phyloP scores from a whole-genome alignment of 2,888 invertebrate species.

The Leptopterna dolabrata region DNA sequence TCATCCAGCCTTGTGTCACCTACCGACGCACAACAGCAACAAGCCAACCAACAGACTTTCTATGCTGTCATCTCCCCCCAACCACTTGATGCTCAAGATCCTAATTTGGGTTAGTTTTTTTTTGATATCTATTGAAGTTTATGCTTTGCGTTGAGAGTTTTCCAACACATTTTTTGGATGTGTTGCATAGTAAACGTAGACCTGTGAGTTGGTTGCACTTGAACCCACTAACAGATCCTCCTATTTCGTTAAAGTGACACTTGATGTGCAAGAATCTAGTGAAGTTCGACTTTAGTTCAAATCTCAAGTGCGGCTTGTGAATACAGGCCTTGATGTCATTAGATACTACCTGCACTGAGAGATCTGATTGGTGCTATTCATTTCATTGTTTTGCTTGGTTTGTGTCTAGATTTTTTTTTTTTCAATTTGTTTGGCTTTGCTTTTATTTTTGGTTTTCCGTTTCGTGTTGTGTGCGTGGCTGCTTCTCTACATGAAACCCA shows the following conservation, averaged over 20 bases:
- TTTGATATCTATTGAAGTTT: not conserved
- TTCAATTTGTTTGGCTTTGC: not conserved
- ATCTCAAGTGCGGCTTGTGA: too few species aligned
- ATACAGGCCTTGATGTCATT: too few species aligned
- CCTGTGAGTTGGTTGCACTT: too few species aligned
- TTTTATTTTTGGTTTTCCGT: not conserved
- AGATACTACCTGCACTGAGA: too few species aligned
- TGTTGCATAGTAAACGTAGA: not conserved
- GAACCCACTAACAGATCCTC: too few species aligned
- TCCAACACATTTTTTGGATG: too few species aligned
- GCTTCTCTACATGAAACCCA: not conserved
- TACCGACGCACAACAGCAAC: constrained; percentile 37
- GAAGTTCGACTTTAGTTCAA: too few species aligned
- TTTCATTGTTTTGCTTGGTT: too few species aligned
- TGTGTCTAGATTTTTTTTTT: not conserved
- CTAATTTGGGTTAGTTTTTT: constrained; percentile 38
- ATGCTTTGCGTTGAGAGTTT: not conserved
- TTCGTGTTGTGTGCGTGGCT: constrained; percentile 8
- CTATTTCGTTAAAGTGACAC: too few species aligned
- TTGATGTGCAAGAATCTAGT: too few species aligned
- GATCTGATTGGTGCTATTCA: too few species aligned
- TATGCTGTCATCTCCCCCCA: constrained; percentile 53
- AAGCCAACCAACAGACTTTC: constrained; percentile 46
- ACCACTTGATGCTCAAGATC: constrained; percentile 55
- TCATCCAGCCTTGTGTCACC: constrained; percentile 54